Evolutionary conservation across 1,140 invertebrate genomes (phyloP), one percentile per base, ranked within the genome.

Genomic region (Bacillus rossius): DNA sequence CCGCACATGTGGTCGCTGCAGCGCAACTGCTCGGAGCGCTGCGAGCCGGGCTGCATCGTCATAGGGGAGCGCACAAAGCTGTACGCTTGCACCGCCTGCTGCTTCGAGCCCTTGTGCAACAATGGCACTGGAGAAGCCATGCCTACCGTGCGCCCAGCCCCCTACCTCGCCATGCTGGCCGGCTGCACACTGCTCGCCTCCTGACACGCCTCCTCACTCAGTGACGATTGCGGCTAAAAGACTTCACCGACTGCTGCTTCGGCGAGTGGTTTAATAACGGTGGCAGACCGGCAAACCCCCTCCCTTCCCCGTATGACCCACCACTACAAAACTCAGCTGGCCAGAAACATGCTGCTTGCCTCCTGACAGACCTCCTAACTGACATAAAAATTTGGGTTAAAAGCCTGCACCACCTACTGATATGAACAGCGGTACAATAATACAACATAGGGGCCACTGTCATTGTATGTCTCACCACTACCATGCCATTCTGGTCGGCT

Each of bases 21-120:
- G 71, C 76, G 91, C 2, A 88, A 88, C 63, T 94, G 91, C 66
- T 84, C 86, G 0, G 84, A 83, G 55, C 84, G 84, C 67, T 94
- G 91, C 69, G 89, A 92, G 61, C 81, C 88, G 0, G 90, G 89
- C 8, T 93, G 90, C 72, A 91, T 92, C 59, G 81, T 92, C 7
- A 91, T 92, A 57, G 89, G 87, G 2, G 91, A 94, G 71, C 73
- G 91, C 22, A 92, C 88, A 0, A 92, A 93, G 68, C 71, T 94
- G 0, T 88, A 89, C 68, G 86, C 88, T 2, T 92, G 89, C 67
- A 91, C 87, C 0, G 84, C 85, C 1, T 93, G 91, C 66, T 93
- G 91, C 69, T 64, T 64, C 25, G 81, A 84, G 57, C 84, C 84
- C n/a, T 78, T 86, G 0, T 93, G 90, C 72, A 92, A 92, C 71